Conservation (phyloP, 2,888 invertebrate genomes). For the Caenorhabditis sp. region DNA sequence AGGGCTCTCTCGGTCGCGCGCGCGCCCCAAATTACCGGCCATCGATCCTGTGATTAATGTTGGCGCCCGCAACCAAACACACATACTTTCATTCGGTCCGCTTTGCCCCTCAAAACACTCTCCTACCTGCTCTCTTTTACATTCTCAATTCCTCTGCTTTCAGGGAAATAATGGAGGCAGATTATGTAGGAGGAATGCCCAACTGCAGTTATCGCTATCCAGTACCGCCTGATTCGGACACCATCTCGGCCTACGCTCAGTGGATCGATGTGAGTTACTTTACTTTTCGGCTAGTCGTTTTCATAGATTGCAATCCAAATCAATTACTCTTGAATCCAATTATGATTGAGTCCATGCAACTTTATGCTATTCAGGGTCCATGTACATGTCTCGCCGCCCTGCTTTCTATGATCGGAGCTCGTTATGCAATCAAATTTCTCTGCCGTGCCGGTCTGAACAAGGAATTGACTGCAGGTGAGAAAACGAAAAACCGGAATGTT, state of each 20-base stretch:
- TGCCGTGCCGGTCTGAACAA: slow-evolving; percentile 78
- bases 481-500: too few species aligned
- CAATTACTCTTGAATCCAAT: too few species aligned
- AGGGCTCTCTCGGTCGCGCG: slow-evolving; percentile 9
- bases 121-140: slow-evolving; percentile 9
- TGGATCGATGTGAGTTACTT: slow-evolving; percentile 69
- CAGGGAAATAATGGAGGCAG: slow-evolving; percentile 62
- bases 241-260: slow-evolving; percentile 65
- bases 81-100: slow-evolving; percentile 13
- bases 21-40: slow-evolving; percentile 49
- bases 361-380: slow-evolving; percentile 70
- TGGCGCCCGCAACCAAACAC: slow-evolving; percentile 16
- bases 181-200: slow-evolving; percentile 46
- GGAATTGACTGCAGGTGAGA: slow-evolving; percentile 78
- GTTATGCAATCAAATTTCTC: slow-evolving; percentile 78
- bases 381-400: slow-evolving; percentile 77
- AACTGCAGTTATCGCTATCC: slow-evolving; percentile 78
- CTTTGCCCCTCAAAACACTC: slow-evolving; percentile 16
- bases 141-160: slow-evolving; percentile 8
- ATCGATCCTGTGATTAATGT: slow-evolving; percentile 42
- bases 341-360: too few species aligned
- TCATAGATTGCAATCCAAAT: too few species aligned
- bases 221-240: slow-evolving; percentile 51
- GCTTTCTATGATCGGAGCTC: slow-evolving; percentile 78
- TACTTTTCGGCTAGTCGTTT: too few species aligned